Conservation (phyloP, 2,888 invertebrate species). For the Calliscelio sp. region DNA sequence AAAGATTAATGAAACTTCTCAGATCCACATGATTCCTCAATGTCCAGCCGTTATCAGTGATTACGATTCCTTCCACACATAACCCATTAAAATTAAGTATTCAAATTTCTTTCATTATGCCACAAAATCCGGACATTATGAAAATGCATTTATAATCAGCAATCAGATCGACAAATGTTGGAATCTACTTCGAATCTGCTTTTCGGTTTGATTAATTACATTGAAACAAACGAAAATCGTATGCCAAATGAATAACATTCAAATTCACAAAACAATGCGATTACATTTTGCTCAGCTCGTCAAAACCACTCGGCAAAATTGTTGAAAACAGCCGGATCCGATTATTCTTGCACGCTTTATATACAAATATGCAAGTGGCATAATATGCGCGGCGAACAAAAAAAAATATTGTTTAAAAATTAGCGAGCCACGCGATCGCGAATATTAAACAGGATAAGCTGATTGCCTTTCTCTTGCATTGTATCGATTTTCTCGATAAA, state of each 20-base stretch:
- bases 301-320: constrained; percentile 51
- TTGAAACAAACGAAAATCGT: constrained; percentile 28
- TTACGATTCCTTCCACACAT: too few species aligned
- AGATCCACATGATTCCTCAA: constrained; percentile 76
- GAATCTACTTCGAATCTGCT: too few species aligned
- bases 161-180: not conserved
- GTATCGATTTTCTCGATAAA: too few species aligned
- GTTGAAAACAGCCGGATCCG: constrained; percentile 47
- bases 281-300: constrained; percentile 51
- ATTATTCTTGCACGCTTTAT: constrained; percentile 43
- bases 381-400: constrained; percentile 1
- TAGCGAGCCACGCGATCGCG: not conserved
- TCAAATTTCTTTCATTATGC: too few species aligned
- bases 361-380: constrained; percentile 29
- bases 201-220: constrained; percentile 29
- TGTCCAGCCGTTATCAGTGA: not conserved
- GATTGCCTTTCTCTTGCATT: not conserved
- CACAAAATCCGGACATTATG: too few species aligned
- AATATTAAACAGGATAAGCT: constrained; percentile 19
- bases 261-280: constrained; percentile 43
- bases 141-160: not conserved
- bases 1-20: constrained; percentile 79
- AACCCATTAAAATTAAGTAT: not conserved
- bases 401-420: constrained; percentile 32
- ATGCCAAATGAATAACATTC: constrained; percentile 36